phyloP scores from a whole-genome alignment of 1,140 invertebrate species.

The Pseudomyrmex gracilis region DNA sequence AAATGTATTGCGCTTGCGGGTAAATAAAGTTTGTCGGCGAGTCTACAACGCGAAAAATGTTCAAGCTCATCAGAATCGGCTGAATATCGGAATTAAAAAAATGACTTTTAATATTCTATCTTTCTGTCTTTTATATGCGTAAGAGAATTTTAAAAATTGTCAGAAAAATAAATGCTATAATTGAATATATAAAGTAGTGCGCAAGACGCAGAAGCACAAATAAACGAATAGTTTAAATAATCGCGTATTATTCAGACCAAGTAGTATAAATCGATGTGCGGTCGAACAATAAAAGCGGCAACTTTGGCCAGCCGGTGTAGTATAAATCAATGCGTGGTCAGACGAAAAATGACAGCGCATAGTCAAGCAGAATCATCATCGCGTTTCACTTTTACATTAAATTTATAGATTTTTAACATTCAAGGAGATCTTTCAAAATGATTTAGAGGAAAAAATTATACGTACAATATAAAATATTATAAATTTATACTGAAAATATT shows the following conservation, averaged over 20 bases:
- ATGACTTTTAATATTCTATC: neutral
- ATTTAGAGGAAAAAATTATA: too few species aligned
- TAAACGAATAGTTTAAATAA: neutral
- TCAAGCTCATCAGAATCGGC: neutral
- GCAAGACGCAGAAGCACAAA: neutral
- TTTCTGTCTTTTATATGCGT: neutral
- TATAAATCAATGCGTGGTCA: neutral
- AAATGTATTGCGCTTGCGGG: conserved; percentile 23
- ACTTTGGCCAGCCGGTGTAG: neutral
- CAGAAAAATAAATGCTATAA: neutral
- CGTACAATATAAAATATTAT: neutral
- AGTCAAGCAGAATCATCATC: neutral
- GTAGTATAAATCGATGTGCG: neutral
- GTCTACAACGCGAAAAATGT: neutral
- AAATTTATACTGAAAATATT: neutral
- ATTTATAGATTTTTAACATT: neutral
- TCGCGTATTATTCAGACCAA: neutral
- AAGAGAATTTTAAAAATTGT: neutral
- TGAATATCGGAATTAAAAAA: neutral
- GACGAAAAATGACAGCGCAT: neutral
- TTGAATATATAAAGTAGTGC: neutral
- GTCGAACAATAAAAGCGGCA: neutral
- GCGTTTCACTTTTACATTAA: neutral
- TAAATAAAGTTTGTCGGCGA: conserved; percentile 17
- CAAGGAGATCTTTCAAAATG: neutral